Evolutionary conservation across 2,113 vertebrate genomes (phyloP).

Genomic region (Ursus arctos): DNA sequence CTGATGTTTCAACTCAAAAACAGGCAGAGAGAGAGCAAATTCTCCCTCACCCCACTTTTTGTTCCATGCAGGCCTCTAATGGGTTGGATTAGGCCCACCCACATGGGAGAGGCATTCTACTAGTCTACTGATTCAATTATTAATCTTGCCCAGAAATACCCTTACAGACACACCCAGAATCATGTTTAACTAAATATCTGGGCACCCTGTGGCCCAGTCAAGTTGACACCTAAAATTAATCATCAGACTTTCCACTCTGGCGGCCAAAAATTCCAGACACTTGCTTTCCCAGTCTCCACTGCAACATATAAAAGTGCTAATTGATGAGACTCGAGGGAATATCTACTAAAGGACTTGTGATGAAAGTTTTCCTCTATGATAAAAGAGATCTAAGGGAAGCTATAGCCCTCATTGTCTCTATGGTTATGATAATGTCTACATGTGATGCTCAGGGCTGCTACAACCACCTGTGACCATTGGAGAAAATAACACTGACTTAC

Average conservation of each 20-base stretch:
- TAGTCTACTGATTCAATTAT: not conserved
- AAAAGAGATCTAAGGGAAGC: not conserved
- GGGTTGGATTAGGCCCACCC: not conserved
- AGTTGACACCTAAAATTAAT: not conserved
- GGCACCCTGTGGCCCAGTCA: not conserved
- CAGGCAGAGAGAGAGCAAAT: not conserved
- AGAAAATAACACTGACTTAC: not conserved
- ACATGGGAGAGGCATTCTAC: not conserved
- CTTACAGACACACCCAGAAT: not conserved
- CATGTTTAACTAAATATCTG: not conserved
- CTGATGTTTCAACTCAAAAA: not conserved
- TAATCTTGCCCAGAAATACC: not conserved
- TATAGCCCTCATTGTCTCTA: not conserved
- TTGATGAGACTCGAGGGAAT: not conserved
- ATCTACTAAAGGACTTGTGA: not conserved
- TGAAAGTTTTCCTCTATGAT: not conserved
- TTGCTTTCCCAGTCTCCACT: not conserved
- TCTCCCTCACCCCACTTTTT: not conserved
- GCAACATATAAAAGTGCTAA: not conserved
- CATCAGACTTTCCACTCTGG: not conserved
- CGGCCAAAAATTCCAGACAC: not conserved
- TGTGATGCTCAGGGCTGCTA: not conserved
- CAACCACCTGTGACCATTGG: not conserved
- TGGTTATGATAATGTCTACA: not conserved
- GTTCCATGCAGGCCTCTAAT: not conserved